Percentiles rank a stretch among this genome's conserved stretches.
phyloP scores from a whole-genome alignment of 2,888 invertebrate genomes.

The Apotomis turbidana region DNA sequence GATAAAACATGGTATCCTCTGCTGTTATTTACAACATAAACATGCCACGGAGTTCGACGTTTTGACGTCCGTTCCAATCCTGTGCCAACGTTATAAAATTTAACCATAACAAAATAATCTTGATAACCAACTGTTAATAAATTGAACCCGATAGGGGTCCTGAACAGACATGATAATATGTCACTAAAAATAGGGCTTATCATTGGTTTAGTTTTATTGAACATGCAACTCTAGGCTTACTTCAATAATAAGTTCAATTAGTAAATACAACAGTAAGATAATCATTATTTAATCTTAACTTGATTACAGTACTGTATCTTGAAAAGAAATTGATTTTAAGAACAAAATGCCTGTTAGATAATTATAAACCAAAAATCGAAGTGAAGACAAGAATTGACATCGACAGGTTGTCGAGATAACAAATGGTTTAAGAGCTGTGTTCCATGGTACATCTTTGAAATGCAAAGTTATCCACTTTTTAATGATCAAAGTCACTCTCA shows the following conservation, averaged over 20 bases:
- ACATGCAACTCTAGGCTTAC: not conserved
- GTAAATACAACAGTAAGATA: too few species aligned
- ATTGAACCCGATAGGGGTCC: not conserved
- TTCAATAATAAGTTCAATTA: not conserved
- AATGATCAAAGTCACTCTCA: not conserved
- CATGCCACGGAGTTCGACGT: not conserved
- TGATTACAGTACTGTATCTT: not conserved
- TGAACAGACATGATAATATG: not conserved
- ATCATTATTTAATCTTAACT: too few species aligned
- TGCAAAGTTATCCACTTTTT: not conserved
- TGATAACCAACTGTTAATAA: not conserved
- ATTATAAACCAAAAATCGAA: too few species aligned
- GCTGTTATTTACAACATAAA: not conserved
- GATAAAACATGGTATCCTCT: not conserved
- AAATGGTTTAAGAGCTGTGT: not conserved
- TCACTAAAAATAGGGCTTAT: too few species aligned
- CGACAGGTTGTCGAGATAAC: not conserved
- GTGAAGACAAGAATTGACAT: too few species aligned
- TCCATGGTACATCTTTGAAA: not conserved
- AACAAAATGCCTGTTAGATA: too few species aligned
- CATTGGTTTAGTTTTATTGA: not conserved
- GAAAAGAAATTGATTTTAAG: not conserved
- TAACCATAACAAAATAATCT: not conserved
- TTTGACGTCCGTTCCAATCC: not conserved
- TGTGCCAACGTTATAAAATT: not conserved